Conservation (phyloP, 2,113 vertebrate species). For the Erythrolamprus reginae region DNA sequence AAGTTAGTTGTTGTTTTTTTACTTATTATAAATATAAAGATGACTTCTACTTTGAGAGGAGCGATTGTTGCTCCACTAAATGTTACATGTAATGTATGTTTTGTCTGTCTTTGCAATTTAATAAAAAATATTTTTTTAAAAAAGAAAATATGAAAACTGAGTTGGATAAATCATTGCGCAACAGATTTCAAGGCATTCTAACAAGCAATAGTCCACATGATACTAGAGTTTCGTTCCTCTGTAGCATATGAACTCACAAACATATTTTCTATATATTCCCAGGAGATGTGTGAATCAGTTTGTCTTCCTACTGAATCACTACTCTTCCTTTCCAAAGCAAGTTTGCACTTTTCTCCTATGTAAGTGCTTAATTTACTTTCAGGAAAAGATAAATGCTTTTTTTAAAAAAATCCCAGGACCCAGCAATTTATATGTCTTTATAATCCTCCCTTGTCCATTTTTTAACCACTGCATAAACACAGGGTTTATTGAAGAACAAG, state of each 20-base stretch:
- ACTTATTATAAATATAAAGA: too few species aligned
- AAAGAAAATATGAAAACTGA: too few species aligned
- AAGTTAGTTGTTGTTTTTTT: too few species aligned
- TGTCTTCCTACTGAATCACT: not conserved
- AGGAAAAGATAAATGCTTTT: not conserved
- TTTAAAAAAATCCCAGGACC: not conserved
- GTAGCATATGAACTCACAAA: not conserved
- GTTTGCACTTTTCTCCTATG: not conserved
- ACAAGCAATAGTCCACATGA: not conserved
- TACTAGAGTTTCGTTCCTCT: not conserved
- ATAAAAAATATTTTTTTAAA: too few species aligned
- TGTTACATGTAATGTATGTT: too few species aligned
- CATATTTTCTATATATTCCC: not conserved
- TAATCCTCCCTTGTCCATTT: not conserved
- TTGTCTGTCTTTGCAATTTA: too few species aligned
- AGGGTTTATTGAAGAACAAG: not conserved
- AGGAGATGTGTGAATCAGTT: not conserved
- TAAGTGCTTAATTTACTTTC: not conserved
- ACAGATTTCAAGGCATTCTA: not conserved
- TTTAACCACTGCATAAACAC: not conserved
- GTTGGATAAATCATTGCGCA: not conserved
- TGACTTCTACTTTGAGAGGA: too few species aligned
- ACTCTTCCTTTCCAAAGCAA: not conserved
- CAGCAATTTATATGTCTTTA: not conserved
- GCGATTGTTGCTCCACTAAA: too few species aligned